Base-by-base conservation (phyloP, 2,797 vertebrate species). In the Liparis tanakae region DNA sequence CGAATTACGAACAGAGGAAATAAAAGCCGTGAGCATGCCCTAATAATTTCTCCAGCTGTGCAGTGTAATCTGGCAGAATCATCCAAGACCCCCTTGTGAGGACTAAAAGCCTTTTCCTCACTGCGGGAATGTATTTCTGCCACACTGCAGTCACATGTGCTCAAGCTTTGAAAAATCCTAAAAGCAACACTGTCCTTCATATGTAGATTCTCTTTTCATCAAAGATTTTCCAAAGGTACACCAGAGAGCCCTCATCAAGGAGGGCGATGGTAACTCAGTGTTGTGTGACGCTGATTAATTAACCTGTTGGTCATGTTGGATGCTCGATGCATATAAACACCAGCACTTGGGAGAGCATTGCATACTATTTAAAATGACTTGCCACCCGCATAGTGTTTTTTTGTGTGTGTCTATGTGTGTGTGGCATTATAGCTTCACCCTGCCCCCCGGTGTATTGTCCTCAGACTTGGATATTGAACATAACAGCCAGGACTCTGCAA, bases 1-100 rank as follows among this genome's bases (percentile, higher is more conserved):
- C 18, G 64, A 81, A 76, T 89, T 80, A 88, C 85, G 76, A 72
- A 57, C 72, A 72, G 56, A 72, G 70, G 70, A 82, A 82, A 88
- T 82, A 82, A 84, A 89, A 75, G 58, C 73, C 54, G 67, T n/a
- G 63, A 84, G 75, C 55, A 10, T 33, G 67, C 80, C 36, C 69
- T 87, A 87, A 92, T 91, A 84, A 86, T 90, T 90, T 84, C 73
- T 81, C 74, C 92, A 92, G 87, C 89, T 92, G 88, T 85, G 88
- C 57, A 5, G 70, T 61, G 61, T 80, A 77, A 77, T 90, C 88
- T 91, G 89, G 88, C 87, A 88, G 85, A 92, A 81, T 83, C 87
- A 86, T 91, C 89, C 72, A 22, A 87, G 85, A 85, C 85, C 87
- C 83, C 81, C 53, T 33, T 85, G 80, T 79, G 75, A 88, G 85